Evolutionary conservation across 2,113 vertebrate genomes (phyloP).

Genomic region (Dipodomys ordii): DNA sequence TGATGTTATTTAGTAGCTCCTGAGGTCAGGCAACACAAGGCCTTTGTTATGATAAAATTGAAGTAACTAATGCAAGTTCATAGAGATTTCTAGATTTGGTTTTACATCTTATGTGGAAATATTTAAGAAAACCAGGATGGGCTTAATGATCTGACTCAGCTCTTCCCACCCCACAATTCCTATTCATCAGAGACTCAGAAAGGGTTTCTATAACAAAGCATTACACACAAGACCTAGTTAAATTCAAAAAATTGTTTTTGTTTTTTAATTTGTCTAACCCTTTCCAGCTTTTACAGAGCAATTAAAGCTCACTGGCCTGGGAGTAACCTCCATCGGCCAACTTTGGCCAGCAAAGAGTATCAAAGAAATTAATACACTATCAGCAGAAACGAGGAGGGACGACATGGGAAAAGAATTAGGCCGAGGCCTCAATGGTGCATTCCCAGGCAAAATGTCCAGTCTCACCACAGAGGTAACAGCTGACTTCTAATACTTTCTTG

Average conservation of each 20-base stretch:
- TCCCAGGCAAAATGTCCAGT: slow-evolving; percentile 99
- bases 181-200: slow-evolving; percentile 97
- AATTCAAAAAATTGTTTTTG: slow-evolving; percentile 95
- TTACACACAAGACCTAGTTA: slow-evolving; percentile 99
- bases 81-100: slow-evolving; percentile 92
- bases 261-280: slow-evolving; percentile 89
- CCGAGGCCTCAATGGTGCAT: slow-evolving; percentile 98
- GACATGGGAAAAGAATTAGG: slow-evolving; percentile 96
- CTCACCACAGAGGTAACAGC: slow-evolving; percentile 99
- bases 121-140: slow-evolving; percentile 91
- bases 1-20: slow-evolving; percentile 92
- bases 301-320: slow-evolving; percentile 69
- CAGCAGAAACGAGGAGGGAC: slow-evolving; percentile 99
- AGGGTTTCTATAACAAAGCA: slow-evolving; percentile 99
- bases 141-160: slow-evolving; percentile 86
- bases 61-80: slow-evolving; percentile 92
- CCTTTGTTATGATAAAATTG: slow-evolving; percentile 93
- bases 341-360: slow-evolving; percentile 99
- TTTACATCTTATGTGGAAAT: slow-evolving; percentile 92
- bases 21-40: slow-evolving; percentile 96
- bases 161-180: slow-evolving; percentile 93
- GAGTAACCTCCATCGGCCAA: slow-evolving; percentile 97
- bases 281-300: slow-evolving; percentile 94
- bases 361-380: slow-evolving; percentile 99
- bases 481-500: slow-evolving; percentile 98